Evolutionary conservation across 2,797 vertebrate genomes (phyloP).

Genomic region (Sphenodon punctatus): DNA sequence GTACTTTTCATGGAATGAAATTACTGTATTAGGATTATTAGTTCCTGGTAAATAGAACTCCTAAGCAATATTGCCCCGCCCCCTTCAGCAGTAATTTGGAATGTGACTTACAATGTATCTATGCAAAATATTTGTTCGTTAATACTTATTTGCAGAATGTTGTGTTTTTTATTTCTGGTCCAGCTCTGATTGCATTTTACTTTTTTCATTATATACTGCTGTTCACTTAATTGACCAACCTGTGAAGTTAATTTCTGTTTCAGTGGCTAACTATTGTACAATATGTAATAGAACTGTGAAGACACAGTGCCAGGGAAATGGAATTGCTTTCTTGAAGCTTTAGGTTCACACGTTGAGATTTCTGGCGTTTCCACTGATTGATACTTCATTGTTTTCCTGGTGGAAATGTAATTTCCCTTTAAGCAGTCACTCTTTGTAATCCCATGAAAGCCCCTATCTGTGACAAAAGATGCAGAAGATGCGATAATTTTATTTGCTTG

Average conservation of each 20-base stretch:
- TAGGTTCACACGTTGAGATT: not conserved
- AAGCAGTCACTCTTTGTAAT: not conserved
- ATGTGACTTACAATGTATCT: not conserved
- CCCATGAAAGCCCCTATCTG: not conserved
- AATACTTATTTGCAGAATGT: not conserved
- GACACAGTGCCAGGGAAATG: not conserved
- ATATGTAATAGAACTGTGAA: not conserved
- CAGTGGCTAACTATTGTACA: not conserved
- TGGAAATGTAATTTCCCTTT: no score
- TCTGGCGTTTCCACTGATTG: not conserved
- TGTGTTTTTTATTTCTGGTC: not conserved
- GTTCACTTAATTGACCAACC: constrained; percentile 10
- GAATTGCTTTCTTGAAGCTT: constrained; percentile 4
- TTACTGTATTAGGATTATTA: not conserved
- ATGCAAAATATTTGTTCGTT: not conserved
- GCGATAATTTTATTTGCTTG: not conserved
- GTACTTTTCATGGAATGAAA: not conserved
- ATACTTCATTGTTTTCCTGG: not conserved
- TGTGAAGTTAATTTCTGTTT: constrained; percentile 27
- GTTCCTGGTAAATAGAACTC: no score
- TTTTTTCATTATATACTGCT: constrained; percentile 3
- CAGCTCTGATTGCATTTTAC: constrained; percentile 14
- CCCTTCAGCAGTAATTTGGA: not conserved
- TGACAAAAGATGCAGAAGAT: not conserved
- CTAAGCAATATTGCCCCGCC: not conserved